These are phyloP conservation scores for Corythornis madagascariensis DNA, from an alignment of 2,113 vertebrate genomes.

Conservation along the genomic window DNA sequence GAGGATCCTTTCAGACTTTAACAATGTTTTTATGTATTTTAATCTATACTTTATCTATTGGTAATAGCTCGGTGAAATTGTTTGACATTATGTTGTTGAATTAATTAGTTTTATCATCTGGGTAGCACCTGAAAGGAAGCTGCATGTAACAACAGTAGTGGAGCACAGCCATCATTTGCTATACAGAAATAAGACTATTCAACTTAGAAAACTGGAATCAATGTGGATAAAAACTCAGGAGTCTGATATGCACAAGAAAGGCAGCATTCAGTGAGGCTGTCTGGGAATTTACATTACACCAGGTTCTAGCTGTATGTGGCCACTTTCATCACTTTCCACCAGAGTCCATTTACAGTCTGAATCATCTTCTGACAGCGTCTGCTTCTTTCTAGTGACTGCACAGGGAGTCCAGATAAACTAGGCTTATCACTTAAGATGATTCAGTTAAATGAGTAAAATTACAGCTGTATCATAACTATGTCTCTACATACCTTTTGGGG, in stretches of 20 bases:
- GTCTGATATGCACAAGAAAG: neutral
- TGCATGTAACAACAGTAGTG: neutral
- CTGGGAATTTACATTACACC: neutral
- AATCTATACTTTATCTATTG: neutral
- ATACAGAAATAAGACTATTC: neutral
- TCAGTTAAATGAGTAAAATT: neutral
- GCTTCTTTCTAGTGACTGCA: neutral
- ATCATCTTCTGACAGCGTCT: neutral
- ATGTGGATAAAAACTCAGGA: neutral
- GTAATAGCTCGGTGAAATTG: neutral
- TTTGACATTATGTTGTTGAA: neutral
- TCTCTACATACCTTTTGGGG: neutral
- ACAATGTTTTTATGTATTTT: neutral
- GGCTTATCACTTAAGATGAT: neutral
- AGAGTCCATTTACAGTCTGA: neutral
- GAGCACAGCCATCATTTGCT: neutral
- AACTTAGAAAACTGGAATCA: neutral
- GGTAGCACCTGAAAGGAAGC: slow-evolving; percentile 20
- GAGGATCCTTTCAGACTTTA: slow-evolving; percentile 50
- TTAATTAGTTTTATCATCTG: slow-evolving; percentile 16
- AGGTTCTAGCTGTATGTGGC: neutral
- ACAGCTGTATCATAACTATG: neutral
- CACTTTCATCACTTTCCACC: neutral
- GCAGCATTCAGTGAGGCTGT: neutral
- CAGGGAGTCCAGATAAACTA: neutral